These are phyloP conservation scores for Rostratula benghalensis DNA, from an alignment of 2,113 vertebrate genomes.

Conservation along the genomic window DNA sequence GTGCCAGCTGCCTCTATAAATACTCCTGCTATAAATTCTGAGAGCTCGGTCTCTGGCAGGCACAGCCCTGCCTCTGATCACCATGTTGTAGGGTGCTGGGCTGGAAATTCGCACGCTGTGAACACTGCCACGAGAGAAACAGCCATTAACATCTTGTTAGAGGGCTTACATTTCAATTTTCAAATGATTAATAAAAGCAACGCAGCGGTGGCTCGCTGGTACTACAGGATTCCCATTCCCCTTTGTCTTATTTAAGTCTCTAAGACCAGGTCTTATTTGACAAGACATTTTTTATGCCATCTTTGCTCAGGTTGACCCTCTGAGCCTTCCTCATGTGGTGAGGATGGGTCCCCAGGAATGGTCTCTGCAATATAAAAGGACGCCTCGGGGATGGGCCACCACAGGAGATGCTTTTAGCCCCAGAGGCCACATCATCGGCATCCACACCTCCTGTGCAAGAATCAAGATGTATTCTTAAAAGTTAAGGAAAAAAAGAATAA, in stretches of 20 bases:
- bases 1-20: conserved; percentile 42
- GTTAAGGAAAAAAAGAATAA: neutral
- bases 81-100: neutral
- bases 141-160: neutral
- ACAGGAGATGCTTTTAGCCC: neutral
- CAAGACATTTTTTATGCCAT: neutral
- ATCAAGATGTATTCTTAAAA: neutral
- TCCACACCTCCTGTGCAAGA: neutral
- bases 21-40: conserved; percentile 20
- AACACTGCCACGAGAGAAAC: neutral
- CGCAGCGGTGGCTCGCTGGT: neutral
- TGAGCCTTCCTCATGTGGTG: neutral
- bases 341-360: neutral
- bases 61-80: conserved; percentile 21
- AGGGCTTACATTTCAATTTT: neutral
- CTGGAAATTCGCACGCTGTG: neutral
- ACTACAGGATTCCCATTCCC: neutral
- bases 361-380: neutral
- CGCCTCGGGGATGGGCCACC: neutral
- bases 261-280: too few relatives aligned
- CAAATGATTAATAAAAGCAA: neutral
- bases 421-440: neutral
- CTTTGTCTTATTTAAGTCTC: neutral
- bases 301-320: neutral
- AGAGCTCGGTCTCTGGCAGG: neutral